phyloP scores from a whole-genome alignment of 2,113 vertebrate genomes.

The Illadopsis cleaveri region DNA sequence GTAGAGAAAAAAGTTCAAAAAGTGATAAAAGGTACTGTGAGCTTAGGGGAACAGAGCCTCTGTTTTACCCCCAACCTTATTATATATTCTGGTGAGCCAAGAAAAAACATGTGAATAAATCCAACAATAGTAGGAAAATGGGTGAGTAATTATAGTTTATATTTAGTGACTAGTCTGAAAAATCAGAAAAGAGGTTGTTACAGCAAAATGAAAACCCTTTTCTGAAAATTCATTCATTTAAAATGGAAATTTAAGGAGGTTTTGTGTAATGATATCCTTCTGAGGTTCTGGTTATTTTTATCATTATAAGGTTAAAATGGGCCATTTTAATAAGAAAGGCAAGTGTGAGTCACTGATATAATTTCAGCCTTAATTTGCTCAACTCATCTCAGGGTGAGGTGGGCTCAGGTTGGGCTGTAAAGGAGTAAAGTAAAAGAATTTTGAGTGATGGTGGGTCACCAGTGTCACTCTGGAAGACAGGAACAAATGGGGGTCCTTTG shows the following conservation, averaged over 20 bases:
- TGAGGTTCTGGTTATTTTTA: neutral
- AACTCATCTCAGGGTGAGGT: too few species aligned
- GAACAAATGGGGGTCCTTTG: accelerated
- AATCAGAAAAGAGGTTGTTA: neutral
- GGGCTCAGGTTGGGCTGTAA: neutral
- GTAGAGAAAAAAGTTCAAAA: neutral
- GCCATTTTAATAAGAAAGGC: neutral
- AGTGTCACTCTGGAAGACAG: accelerated
- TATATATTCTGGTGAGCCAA: neutral
- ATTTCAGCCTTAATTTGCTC: neutral
- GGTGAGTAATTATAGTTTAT: neutral
- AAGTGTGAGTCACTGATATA: neutral
- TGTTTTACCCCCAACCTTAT: neutral
- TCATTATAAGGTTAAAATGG: neutral
- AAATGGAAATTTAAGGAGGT: neutral
- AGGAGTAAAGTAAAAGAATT: neutral
- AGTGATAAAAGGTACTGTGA: accelerated
- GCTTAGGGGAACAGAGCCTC: neutral
- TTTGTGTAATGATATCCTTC: neutral
- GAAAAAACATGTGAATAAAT: neutral
- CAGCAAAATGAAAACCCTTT: neutral
- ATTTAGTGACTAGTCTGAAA: neutral
- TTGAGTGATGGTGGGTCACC: constrained; percentile 45
- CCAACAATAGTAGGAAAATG: neutral
- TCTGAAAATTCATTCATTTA: neutral